Evolutionary conservation across 2,888 invertebrate genomes (phyloP), one percentile per base, ranked within the genome.

Genomic region (Polydrusus tereticollis): DNA sequence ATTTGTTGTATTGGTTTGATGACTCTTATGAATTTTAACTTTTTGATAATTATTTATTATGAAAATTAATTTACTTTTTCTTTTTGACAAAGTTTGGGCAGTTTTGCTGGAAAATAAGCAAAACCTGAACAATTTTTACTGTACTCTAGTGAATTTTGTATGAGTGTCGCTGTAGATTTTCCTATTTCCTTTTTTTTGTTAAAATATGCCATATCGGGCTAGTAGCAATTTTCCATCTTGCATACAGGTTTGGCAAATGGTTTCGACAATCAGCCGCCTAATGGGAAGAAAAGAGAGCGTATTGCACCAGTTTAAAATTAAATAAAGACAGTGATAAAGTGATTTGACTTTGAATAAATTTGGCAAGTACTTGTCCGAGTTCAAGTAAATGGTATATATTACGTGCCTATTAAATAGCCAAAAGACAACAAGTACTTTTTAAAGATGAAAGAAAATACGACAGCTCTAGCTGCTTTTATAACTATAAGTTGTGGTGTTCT

Each of bases 1-100:
- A 75, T 65, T 69, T 75, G 20, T 12, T 41, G 7, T 68, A 60
- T 64, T 71, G 62, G 65, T 52, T 65, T 43, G 59, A 23, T 14
- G 62, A 62, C 1, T 20, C 6, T 29, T 55, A 52, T 8, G n/a
- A 52, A 26, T 52, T n/a, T 3, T 26, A 23, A 52, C 26, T 52
- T 26, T 47, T 21, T n/a, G 5, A 21, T n/a, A 41, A 12, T 43
- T 43, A 41, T 41, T n/a, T 36, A n/a, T 36, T 36, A 36, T 36
- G 16, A 16, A 16, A 16, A 41, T 41, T 16, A 41, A 41, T 7
- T 16, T 41, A 16, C 16, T 2, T 41, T 16, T n/a, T n/a, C 14
- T 41, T 2, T 41, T 41, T 16, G 14, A 41, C 16, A 2, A 38
- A 38, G 14, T 8, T 14, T 38, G 12, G n/a, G 12, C 14, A 14